These are phyloP conservation scores for Gorsachius magnificus DNA, from an alignment of 2,797 vertebrate species.

Conservation along the genomic window DNA sequence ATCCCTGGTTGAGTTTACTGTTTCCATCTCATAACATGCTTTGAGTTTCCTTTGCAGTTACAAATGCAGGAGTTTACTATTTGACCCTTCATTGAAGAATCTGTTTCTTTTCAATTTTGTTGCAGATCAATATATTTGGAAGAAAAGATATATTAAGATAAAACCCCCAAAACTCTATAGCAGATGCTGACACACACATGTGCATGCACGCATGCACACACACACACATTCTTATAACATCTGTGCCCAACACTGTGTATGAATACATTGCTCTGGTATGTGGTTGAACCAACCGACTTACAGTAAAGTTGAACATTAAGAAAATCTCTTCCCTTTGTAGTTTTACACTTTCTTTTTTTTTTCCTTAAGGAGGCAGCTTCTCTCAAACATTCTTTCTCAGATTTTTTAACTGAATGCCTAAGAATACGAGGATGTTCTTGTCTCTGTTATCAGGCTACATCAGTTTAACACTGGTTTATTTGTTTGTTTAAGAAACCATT, in stretches of 20 bases:
- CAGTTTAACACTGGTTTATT: not conserved
- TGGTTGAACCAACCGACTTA: accelerated
- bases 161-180: not conserved
- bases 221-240: not conserved
- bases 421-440: accelerated
- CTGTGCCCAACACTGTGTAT: not conserved
- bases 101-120: not conserved
- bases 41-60: not conserved
- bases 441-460: not conserved
- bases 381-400: not conserved
- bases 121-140: not conserved
- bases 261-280: not conserved
- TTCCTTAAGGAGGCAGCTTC: not conserved
- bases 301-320: not conserved
- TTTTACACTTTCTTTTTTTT: not conserved
- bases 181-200: too few relatives aligned
- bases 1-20: not conserved
- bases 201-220: too few relatives aligned
- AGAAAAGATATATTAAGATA: not conserved
- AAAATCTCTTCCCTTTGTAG: not conserved
- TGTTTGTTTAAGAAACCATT: not conserved
- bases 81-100: not conserved
- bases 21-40: not conserved
- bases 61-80: not conserved
- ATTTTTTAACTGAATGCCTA: not conserved